Evolutionary conservation across 2,888 invertebrate genomes (phyloP).

Genomic region (Craniophora ligustri): DNA sequence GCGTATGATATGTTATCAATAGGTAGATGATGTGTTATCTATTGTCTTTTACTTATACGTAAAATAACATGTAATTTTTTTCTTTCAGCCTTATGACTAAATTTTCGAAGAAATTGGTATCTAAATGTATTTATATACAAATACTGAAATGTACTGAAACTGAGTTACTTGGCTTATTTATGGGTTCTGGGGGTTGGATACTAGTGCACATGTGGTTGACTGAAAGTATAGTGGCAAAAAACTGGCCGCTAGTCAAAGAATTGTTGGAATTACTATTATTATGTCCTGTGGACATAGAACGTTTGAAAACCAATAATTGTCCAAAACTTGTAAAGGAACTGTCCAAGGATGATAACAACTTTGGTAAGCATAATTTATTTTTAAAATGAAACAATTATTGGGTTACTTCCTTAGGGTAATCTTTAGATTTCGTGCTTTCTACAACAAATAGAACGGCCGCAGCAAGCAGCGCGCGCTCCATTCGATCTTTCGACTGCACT

Average conservation of each 20-base stretch:
- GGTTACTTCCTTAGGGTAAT: too few relatives aligned
- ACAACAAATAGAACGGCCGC: too few relatives aligned
- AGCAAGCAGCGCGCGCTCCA: too few relatives aligned
- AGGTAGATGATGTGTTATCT: background rate
- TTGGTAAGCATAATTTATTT: constrained; percentile 89
- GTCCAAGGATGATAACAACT: constrained; percentile 94
- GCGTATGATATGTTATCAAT: too few relatives aligned
- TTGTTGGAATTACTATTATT: constrained; percentile 94
- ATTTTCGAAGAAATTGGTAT: constrained; percentile 97
- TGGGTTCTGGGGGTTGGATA: constrained; percentile 97
- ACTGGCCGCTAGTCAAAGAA: constrained; percentile 96
- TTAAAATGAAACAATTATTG: too few relatives aligned
- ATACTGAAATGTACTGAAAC: constrained; percentile 96
- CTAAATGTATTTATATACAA: constrained; percentile 98
- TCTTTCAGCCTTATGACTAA: constrained; percentile 97
- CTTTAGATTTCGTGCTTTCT: too few relatives aligned
- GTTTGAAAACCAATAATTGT: constrained; percentile 96
- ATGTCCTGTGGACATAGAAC: constrained; percentile 96
- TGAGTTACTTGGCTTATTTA: constrained; percentile 95
- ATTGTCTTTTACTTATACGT: background rate
- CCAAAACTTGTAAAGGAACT: constrained; percentile 97
- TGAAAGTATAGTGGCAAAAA: constrained; percentile 94
- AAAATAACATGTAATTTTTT: constrained; percentile 41
- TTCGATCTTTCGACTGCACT: too few relatives aligned
- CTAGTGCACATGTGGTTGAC: constrained; percentile 96